Evolutionary conservation across 2,888 invertebrate genomes (phyloP), one percentile per base, ranked within the genome.

Genomic region (Sarcophaga caerulescens): DNA sequence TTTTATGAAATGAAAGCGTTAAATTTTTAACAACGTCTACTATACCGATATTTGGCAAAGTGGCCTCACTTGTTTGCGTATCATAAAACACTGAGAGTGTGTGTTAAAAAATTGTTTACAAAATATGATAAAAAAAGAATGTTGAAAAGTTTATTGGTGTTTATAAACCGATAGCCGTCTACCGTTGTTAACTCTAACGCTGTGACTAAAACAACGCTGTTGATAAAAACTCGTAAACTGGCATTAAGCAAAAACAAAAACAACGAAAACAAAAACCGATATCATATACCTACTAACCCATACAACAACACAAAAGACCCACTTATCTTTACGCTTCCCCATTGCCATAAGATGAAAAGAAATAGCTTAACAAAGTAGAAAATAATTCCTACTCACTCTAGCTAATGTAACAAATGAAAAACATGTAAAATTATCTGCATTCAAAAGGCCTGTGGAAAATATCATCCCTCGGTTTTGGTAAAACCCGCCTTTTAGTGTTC

Each of bases 401-500:
- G 45, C 60, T 65, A 23, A n/a, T 12, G 21, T 19, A 23, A 23
- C 12, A 52, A 23, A 45, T 3, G 35, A 35, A 35, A 63, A 65
- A 17, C 23, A 1, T 14, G 14, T 73, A n/a, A 35, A 35, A 47
- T 79, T 60, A 60, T 23, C 57, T 52, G 21, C 17, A 35, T 35
- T 35, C 0, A 8, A 59, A 44, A 68, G 17, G 70, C 74, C 45
- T 62, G 44, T 70, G 10, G 52, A 1, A 68, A 59, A 84, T 89
- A 35, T 89, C 88, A 89, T 90, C 91, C 91, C 91, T 88, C 68
- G 63, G 65, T 14, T n/a, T 14, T 19, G 17, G 17, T 57, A 63
- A 62, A 66, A 65, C 44, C 60, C 81, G 84, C 86, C 86, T 71
- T 35, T 66, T 19, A 4, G 47, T 71, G 21, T 68, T 4, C 57